These are phyloP conservation scores for Sussaba pulchella DNA, from an alignment of 2,888 invertebrate species.

Conservation along the genomic window DNA sequence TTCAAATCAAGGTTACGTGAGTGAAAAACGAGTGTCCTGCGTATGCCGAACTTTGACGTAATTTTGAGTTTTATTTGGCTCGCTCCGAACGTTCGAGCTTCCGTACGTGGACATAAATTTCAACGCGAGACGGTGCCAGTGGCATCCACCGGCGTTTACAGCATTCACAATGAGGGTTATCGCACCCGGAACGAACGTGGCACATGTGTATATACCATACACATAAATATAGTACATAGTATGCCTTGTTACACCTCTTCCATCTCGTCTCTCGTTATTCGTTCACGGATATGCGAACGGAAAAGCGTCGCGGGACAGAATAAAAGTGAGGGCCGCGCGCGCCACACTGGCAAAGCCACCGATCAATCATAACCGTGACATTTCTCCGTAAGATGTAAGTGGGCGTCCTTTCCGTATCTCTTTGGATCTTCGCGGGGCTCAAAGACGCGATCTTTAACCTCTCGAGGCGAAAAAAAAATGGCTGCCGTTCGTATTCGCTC, in stretches of 20 bases:
- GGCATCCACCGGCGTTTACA: no score
- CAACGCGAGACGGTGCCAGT: background rate
- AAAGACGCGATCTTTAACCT: slow-evolving; percentile 28
- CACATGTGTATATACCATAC: background rate
- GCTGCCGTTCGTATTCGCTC: background rate
- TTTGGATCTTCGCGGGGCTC: slow-evolving; percentile 20
- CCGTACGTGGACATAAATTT: no score
- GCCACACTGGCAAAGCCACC: slow-evolving; percentile 64
- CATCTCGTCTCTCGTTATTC: slow-evolving; percentile 53
- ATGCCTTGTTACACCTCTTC: slow-evolving; percentile 67
- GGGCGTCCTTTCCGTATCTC: slow-evolving; percentile 52
- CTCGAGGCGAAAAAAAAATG: slow-evolving; percentile 24
- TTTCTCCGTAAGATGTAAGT: slow-evolving; percentile 67
- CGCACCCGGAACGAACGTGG: slow-evolving; percentile 7
- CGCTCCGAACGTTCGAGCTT: no score
- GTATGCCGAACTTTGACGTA: no score
- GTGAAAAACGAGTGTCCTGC: no score
- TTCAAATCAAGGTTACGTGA: no score
- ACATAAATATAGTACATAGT: no score
- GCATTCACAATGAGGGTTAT: no score
- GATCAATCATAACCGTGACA: slow-evolving; percentile 76
- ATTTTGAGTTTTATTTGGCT: no score
- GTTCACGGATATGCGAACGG: slow-evolving; percentile 30
- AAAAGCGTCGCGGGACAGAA: background rate
- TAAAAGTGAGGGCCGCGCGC: slow-evolving; percentile 48